Evolutionary conservation across 2,113 vertebrate genomes (phyloP).

Genomic region (Machaerirhynchus nigripectus): DNA sequence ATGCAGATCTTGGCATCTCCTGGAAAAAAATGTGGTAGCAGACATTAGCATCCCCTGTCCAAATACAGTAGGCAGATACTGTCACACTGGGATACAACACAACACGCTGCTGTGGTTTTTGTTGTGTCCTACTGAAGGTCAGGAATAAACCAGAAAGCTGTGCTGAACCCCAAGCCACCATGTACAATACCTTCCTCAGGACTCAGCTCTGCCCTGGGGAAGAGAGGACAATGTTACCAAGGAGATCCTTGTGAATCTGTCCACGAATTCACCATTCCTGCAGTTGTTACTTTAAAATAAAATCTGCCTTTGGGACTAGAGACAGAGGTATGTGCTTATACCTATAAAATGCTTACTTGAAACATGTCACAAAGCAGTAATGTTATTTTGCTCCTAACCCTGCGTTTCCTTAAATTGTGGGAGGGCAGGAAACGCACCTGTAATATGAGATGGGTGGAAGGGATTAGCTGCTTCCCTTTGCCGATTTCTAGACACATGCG

Average conservation of each 20-base stretch:
- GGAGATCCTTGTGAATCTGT: background rate
- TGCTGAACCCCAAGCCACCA: background rate
- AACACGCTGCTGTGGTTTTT: background rate
- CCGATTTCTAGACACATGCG: accelerated
- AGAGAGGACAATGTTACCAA: background rate
- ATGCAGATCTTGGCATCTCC: background rate
- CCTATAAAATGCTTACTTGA: background rate
- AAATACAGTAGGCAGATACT: background rate
- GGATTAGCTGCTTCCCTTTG: background rate
- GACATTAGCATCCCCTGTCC: background rate
- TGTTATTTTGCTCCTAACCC: background rate
- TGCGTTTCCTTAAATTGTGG: background rate
- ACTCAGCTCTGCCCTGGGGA: background rate
- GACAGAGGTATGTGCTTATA: background rate
- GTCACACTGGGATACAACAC: background rate
- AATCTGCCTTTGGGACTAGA: background rate
- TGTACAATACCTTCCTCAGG: background rate
- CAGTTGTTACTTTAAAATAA: background rate
- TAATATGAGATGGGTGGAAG: background rate
- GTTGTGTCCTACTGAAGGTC: background rate
- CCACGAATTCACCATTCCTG: background rate
- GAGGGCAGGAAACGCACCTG: background rate
- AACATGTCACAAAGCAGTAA: background rate
- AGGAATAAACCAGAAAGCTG: background rate
- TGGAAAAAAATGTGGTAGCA: background rate